These are phyloP conservation scores for Limenitis camilla DNA, from an alignment of 2,888 invertebrate species.

Conservation along the genomic window DNA sequence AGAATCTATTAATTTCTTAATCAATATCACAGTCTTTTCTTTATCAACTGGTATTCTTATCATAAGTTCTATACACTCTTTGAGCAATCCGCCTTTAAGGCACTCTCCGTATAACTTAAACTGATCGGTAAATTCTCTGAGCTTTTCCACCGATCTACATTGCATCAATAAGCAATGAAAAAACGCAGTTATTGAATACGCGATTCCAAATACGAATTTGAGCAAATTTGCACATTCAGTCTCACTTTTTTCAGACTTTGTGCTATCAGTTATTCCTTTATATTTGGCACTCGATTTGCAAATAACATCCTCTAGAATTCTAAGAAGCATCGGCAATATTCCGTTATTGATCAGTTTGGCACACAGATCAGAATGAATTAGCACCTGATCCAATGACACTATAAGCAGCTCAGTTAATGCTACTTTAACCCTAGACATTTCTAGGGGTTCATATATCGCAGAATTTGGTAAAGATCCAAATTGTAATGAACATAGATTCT, in stretches of 20 bases:
- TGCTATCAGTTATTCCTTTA: slow-evolving; percentile 26
- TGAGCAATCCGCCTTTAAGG: slow-evolving; percentile 72
- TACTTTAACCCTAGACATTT: slow-evolving; percentile 68
- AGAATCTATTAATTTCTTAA: slow-evolving; percentile 72
- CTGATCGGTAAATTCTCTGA: slow-evolving; percentile 73
- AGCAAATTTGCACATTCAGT: slow-evolving; percentile 69
- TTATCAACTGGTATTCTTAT: slow-evolving; percentile 63
- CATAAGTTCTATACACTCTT: slow-evolving; percentile 71
- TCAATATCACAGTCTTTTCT: slow-evolving; percentile 52
- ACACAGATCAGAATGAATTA: slow-evolving; percentile 68
- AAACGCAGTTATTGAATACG: slow-evolving; percentile 74
- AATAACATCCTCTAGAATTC: slow-evolving; percentile 73
- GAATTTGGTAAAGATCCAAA: slow-evolving; percentile 66
- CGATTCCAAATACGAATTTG: slow-evolving; percentile 75
- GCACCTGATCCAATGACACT: slow-evolving; percentile 72
- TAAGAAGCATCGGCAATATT: slow-evolving; percentile 75
- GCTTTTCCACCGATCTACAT: slow-evolving; percentile 66
- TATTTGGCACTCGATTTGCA: slow-evolving; percentile 50
- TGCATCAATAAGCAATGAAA: slow-evolving; percentile 75
- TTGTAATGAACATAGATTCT: slow-evolving; percentile 76
- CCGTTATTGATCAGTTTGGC: slow-evolving; percentile 76
- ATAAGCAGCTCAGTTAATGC: slow-evolving; percentile 74
- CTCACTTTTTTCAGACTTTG: slow-evolving; percentile 36
- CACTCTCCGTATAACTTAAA: slow-evolving; percentile 76
- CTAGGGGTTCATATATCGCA: slow-evolving; percentile 39